A percentile compares a stretch with the other conserved stretches of the same genome.
These are phyloP conservation scores for Scaptomyza caliginosa DNA, from an alignment of 2,888 invertebrate genomes.

Conservation along the genomic window DNA sequence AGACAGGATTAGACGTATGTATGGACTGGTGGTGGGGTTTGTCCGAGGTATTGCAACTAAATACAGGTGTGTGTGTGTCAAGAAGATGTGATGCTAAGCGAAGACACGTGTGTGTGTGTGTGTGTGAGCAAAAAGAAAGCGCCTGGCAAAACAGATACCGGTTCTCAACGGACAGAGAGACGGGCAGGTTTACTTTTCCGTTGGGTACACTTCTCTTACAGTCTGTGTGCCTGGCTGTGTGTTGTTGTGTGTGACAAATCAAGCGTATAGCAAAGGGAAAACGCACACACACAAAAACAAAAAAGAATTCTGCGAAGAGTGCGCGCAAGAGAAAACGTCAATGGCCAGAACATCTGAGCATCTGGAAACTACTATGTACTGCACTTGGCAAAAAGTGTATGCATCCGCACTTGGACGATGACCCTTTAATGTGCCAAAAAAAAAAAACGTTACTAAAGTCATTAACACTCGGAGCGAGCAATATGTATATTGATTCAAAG, in stretches of 20 bases:
- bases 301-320: slow-evolving; percentile 52
- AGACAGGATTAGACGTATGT: slow-evolving; percentile 19
- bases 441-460: not conserved
- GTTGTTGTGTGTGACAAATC: slow-evolving; percentile 70
- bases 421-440: too few relatives aligned
- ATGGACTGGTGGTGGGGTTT: not conserved
- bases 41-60: slow-evolving; percentile 67
- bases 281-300: not conserved
- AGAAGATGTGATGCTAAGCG: slow-evolving; percentile 64
- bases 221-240: slow-evolving; percentile 12
- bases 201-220: slow-evolving; percentile 48
- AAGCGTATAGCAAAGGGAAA: slow-evolving; percentile 56
- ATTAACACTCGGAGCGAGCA: not conserved
- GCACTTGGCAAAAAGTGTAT: not conserved
- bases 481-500: too few relatives aligned
- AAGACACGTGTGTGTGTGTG: slow-evolving; percentile 10
- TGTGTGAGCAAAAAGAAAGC: slow-evolving; percentile 68
- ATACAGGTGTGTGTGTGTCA: slow-evolving; percentile 52
- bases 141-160: slow-evolving; percentile 66
- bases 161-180: slow-evolving; percentile 57
- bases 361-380: slow-evolving; percentile 26
- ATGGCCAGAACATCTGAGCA: slow-evolving; percentile 58
- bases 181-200: slow-evolving; percentile 75
- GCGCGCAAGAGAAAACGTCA: slow-evolving; percentile 62
- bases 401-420: too few relatives aligned